Conservation (phyloP, 2,888 invertebrate genomes). For the Malthinus flaveolus region DNA sequence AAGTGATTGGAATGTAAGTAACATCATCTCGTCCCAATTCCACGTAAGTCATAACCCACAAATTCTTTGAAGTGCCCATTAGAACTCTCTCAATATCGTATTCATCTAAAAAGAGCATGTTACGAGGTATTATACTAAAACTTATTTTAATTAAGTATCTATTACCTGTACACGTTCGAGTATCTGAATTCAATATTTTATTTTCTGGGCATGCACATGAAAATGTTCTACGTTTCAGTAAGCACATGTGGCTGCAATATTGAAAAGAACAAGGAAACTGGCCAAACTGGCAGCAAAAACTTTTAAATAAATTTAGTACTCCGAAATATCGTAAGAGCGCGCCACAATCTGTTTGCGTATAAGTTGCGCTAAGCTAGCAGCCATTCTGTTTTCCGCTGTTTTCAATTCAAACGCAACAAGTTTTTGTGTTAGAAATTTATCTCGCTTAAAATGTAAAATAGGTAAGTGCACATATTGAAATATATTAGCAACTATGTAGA, state of each 20-base stretch:
- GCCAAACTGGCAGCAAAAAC: too few relatives aligned
- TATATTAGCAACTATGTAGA: too few relatives aligned
- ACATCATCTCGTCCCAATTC: slow-evolving; percentile 67
- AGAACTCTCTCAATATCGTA: slow-evolving; percentile 58
- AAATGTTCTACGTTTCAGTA: slow-evolving; percentile 62
- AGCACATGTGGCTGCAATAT: slow-evolving; percentile 77
- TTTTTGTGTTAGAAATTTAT: too few relatives aligned
- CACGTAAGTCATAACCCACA: slow-evolving; percentile 68
- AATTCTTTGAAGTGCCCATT: slow-evolving; percentile 60
- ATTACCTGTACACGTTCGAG: slow-evolving; percentile 61
- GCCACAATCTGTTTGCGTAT: too few relatives aligned
- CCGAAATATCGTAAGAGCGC: too few relatives aligned
- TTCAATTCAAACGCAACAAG: too few relatives aligned
- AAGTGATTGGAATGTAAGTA: slow-evolving; percentile 44
- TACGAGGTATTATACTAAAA: background rate
- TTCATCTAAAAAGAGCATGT: slow-evolving; percentile 44
- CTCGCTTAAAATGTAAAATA: too few relatives aligned
- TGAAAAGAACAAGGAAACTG: slow-evolving; percentile 66
- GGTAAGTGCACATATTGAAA: too few relatives aligned
- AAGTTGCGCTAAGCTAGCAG: too few relatives aligned
- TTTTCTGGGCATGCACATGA: slow-evolving; percentile 79
- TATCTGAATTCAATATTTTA: slow-evolving; percentile 62
- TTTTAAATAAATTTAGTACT: too few relatives aligned
- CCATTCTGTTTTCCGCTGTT: too few relatives aligned
- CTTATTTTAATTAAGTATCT: background rate